phyloP scores from a whole-genome alignment of 2,113 vertebrate species.

The Archilochus colubris region DNA sequence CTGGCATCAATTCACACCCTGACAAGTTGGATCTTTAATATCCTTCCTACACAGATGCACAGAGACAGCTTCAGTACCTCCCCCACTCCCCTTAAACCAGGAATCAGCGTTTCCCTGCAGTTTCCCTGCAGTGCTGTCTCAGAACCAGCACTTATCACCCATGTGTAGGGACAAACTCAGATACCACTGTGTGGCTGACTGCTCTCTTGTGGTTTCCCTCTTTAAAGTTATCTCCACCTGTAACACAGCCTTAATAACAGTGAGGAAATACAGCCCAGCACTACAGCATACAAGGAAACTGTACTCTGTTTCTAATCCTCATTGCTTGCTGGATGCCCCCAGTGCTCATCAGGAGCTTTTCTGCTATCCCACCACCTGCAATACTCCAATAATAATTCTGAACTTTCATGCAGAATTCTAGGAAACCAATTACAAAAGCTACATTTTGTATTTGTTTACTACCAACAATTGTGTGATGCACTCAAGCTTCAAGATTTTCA shows the following conservation, averaged over 20 bases:
- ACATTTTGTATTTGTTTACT: background rate
- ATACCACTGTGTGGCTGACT: constrained; percentile 23
- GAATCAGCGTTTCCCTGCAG: constrained; percentile 60
- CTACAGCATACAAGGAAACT: background rate
- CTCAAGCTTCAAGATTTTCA: background rate
- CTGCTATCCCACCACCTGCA: background rate
- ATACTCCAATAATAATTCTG: background rate
- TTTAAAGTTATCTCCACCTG: background rate
- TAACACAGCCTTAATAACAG: background rate
- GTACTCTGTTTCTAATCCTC: background rate
- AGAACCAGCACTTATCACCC: constrained; percentile 1
- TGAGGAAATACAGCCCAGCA: background rate
- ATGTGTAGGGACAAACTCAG: constrained; percentile 25
- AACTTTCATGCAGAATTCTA: background rate
- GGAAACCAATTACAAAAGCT: background rate
- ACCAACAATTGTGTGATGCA: background rate
- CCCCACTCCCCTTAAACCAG: constrained; percentile 33
- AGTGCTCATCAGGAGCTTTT: background rate
- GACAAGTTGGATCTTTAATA: constrained; percentile 58
- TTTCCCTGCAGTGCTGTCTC: background rate
- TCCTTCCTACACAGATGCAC: constrained; percentile 15
- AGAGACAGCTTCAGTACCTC: constrained; percentile 26
- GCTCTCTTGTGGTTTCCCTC: constrained; percentile 29
- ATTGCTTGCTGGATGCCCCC: background rate
- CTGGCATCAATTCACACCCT: constrained; percentile 45